Evolutionary conservation across 1,140 invertebrate species (phyloP).

Genomic region (Phortica variegata): DNA sequence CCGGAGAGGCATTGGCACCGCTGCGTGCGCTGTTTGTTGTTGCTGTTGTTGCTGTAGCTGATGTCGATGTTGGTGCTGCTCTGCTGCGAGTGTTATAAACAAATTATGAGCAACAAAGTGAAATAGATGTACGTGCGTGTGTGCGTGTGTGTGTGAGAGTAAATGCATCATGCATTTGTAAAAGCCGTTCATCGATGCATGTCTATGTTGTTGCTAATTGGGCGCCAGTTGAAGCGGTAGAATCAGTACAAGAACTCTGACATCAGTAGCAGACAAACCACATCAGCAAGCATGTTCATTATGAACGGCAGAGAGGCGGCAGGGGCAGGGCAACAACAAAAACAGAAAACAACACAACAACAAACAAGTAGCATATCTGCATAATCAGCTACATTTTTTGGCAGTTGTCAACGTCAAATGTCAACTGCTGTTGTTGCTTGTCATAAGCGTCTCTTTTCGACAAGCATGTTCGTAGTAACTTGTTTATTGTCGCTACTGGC

Average conservation of each 20-base stretch:
- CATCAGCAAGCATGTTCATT: too few relatives aligned
- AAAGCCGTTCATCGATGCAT: constrained; percentile 14
- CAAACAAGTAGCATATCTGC: too few relatives aligned
- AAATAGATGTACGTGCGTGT: constrained; percentile 44
- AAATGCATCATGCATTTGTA: constrained; percentile 1
- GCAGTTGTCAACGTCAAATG: too few relatives aligned
- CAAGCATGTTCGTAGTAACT: too few relatives aligned
- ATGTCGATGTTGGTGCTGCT: not conserved
- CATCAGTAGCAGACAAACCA: too few relatives aligned
- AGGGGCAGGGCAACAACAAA: constrained; percentile 15
- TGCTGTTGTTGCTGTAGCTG: constrained; percentile 14
- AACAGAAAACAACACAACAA: not conserved
- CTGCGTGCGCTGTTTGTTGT: not conserved
- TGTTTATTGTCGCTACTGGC: too few relatives aligned
- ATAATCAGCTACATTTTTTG: too few relatives aligned
- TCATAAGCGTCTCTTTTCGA: too few relatives aligned
- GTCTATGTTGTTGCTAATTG: constrained; percentile 41
- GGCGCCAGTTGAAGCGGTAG: not conserved
- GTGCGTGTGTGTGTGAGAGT: constrained; percentile 4
- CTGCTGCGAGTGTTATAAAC: constrained; percentile 42
- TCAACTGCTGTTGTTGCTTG: too few relatives aligned
- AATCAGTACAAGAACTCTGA: too few relatives aligned
- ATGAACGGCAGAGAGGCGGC: constrained; percentile 22
- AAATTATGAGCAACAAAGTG: constrained; percentile 51
- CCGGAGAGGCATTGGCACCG: constrained; percentile 5